These are phyloP conservation scores for Platyscapa corneri DNA, from an alignment of 1,140 invertebrate genomes.

Conservation along the genomic window DNA sequence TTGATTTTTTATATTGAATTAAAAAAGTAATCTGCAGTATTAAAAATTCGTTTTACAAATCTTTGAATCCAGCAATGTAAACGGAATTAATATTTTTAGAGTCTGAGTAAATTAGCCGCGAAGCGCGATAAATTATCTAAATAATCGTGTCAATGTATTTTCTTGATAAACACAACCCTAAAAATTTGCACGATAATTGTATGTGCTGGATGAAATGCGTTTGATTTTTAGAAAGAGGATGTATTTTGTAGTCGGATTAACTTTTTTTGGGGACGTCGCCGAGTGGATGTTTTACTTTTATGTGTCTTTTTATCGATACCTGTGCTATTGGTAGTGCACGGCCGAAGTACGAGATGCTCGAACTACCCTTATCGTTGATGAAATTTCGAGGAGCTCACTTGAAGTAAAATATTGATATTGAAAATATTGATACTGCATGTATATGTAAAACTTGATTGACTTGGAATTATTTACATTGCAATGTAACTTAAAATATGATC, in stretches of 20 bases:
- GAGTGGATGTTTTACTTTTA: not conserved
- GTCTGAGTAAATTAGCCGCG: not conserved
- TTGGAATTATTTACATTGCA: conserved; percentile 19
- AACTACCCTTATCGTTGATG: conserved; percentile 33
- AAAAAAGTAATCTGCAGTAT: no score
- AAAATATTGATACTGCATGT: conserved; percentile 43
- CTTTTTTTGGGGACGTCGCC: conserved; percentile 15
- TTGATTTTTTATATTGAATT: no score
- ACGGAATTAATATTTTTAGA: not conserved
- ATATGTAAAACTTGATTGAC: not conserved
- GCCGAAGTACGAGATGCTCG: no score
- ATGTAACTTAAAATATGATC: conserved; percentile 9
- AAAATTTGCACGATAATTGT: not conserved
- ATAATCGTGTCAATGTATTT: not conserved
- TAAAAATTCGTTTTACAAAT: no score
- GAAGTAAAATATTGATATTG: conserved; percentile 50
- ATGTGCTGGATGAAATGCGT: not conserved
- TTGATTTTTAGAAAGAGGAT: not conserved
- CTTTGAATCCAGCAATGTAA: conserved; percentile 23
- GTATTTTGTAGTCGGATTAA: not conserved
- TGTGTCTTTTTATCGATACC: conserved; percentile 23
- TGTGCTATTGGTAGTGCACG: not conserved
- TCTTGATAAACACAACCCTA: not conserved
- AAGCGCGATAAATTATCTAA: not conserved
- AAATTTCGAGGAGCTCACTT: conserved; percentile 41